phyloP scores from a whole-genome alignment of 1,140 invertebrate genomes.

The Papilio machaon region DNA sequence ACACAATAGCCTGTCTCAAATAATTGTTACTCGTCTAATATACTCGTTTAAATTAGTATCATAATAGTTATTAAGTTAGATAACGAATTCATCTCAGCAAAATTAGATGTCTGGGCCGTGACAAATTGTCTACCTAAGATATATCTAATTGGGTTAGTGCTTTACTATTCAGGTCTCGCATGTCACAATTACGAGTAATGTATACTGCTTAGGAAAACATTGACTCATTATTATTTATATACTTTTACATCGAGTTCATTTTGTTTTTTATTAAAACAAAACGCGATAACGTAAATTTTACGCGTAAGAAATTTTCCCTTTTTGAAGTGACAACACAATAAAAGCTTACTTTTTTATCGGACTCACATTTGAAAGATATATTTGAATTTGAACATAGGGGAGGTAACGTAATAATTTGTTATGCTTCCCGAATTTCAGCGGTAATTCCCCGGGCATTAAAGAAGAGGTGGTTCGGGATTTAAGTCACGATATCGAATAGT shows the following conservation, averaged over 20 bases:
- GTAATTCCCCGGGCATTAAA: constrained; percentile 11
- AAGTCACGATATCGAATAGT: constrained; percentile 19
- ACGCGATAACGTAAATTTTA: too few relatives aligned
- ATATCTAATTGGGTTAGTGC: constrained; percentile 33
- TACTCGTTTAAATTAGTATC: constrained; percentile 27
- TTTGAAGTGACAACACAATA: too few relatives aligned
- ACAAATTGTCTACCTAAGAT: constrained; percentile 29
- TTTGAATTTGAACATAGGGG: background rate
- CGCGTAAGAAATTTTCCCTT: too few relatives aligned
- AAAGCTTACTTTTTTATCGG: background rate
- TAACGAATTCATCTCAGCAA: constrained; percentile 25
- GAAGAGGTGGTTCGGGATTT: background rate
- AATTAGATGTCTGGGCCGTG: constrained; percentile 27
- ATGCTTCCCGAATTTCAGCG: constrained; percentile 15
- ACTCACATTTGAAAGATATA: background rate
- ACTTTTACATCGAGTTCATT: background rate
- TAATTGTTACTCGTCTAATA: background rate
- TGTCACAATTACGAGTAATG: background rate
- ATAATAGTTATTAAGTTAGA: constrained; percentile 27
- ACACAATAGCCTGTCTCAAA: background rate
- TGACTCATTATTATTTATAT: constrained; percentile 19
- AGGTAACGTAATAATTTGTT: constrained; percentile 20
- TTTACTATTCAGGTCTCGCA: constrained; percentile 31
- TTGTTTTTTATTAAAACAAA: background rate
- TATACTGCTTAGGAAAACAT: constrained; percentile 27